These are phyloP conservation scores for Pemphredon lugubris DNA, from an alignment of 2,888 invertebrate genomes.

Conservation along the genomic window DNA sequence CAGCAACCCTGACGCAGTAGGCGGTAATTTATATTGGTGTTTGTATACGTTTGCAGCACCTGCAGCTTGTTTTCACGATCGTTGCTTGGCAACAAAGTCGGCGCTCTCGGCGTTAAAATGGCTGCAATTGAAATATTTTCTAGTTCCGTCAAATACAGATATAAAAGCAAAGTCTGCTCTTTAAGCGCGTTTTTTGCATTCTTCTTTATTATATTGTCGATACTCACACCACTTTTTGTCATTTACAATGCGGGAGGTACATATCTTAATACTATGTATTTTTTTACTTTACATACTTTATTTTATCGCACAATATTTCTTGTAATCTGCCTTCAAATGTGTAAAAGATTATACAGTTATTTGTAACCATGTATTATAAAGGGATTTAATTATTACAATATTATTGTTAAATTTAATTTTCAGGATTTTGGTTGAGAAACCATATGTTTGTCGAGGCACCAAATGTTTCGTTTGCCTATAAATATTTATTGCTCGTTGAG, in stretches of 20 bases:
- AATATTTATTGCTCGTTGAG: slow-evolving; percentile 75
- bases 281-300: slow-evolving; percentile 13
- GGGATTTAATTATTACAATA: too few relatives aligned
- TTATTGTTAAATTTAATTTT: slow-evolving; percentile 18
- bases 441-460: slow-evolving; percentile 73
- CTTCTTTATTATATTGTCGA: slow-evolving; percentile 50
- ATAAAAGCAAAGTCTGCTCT: slow-evolving; percentile 68
- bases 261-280: slow-evolving; percentile 3
- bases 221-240: slow-evolving; percentile 68
- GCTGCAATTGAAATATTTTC: slow-evolving; percentile 70
- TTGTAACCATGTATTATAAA: too few relatives aligned
- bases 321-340: too few relatives aligned
- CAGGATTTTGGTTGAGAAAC: slow-evolving; percentile 75
- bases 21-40: too few relatives aligned
- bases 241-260: slow-evolving; percentile 68
- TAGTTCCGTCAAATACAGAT: slow-evolving; percentile 67
- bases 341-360: too few relatives aligned
- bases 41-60: too few relatives aligned
- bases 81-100: slow-evolving; percentile 5
- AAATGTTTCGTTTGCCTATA: slow-evolving; percentile 72
- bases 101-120: slow-evolving; percentile 61
- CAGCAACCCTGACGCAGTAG: too few relatives aligned
- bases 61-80: neutral
- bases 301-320: neutral
- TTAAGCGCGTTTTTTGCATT: slow-evolving; percentile 63